Conservation (phyloP, 2,797 vertebrate genomes). For the Peromyscus melanophrys region DNA sequence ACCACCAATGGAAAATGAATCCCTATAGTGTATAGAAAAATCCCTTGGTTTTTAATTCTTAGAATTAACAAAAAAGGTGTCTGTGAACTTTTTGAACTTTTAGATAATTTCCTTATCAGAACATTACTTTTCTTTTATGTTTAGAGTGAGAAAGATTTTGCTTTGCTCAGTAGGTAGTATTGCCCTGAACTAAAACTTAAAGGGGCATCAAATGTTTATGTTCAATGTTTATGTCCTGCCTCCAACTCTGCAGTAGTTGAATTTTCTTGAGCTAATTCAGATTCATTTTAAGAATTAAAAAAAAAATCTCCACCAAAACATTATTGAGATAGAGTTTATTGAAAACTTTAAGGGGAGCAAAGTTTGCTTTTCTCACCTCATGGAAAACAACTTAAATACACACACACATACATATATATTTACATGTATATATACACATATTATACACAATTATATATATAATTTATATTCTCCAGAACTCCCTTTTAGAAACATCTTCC, state of each 20-base stretch:
- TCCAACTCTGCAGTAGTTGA: not conserved
- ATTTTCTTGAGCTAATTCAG: slow-evolving; percentile 35
- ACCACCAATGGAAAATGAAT: slow-evolving; percentile 55
- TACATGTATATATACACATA: too few relatives aligned
- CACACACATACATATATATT: not conserved
- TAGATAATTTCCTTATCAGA: slow-evolving; percentile 48
- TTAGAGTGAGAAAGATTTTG: not conserved
- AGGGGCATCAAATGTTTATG: slow-evolving; percentile 38
- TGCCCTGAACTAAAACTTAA: slow-evolving; percentile 65
- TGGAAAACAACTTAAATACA: not conserved
- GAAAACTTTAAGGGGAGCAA: slow-evolving; percentile 27
- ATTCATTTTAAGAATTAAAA: slow-evolving; percentile 49
- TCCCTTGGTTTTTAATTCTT: slow-evolving; percentile 64
- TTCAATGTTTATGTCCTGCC: not conserved
- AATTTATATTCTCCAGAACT: not conserved
- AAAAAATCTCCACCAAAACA: slow-evolving; percentile 21
- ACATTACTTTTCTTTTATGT: slow-evolving; percentile 51
- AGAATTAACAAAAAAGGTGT: slow-evolving; percentile 48
- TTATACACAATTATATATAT: not conserved
- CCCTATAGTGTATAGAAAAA: not conserved
- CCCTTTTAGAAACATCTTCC: not conserved
- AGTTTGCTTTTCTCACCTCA: not conserved
- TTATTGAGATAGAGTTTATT: slow-evolving; percentile 21
- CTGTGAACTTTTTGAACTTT: slow-evolving; percentile 55
- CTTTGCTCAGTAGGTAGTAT: slow-evolving; percentile 20